Evolutionary conservation across 2,113 vertebrate species (phyloP), one percentile per base, ranked within the genome.

Genomic region (Tor tambroides): DNA sequence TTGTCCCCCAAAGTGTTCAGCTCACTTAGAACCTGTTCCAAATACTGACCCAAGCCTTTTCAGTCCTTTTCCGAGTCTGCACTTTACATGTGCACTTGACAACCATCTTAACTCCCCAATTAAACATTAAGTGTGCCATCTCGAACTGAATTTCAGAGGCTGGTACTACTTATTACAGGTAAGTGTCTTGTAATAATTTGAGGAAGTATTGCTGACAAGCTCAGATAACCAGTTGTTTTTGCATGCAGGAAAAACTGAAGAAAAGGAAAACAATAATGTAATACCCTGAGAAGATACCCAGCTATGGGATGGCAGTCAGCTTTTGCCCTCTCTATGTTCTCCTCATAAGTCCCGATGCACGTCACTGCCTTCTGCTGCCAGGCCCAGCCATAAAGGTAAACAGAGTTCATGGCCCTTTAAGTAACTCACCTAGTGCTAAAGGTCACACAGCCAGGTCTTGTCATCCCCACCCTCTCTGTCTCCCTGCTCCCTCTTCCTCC

Each of bases 381-480:
- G 93, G 91, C 93, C 92, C 92, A 92, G 92, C 92, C 92, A 93
- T 93, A 89, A 94, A 56, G 49, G 92, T n/a, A 87, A 91, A 89
- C 91, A 87, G 74, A 89, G 88, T 93, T 92, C 71, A 86, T 89
- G 93, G 89, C 92, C 92, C 94, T 94, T 94, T 93, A 94, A 94
- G 94, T 94, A 92, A 93, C 93, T 93, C 56, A 77, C 88, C 83
- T 86, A 63, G 91, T 92, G 93, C 88, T 91, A 94, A 93, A 95
- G 94, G 95, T 95, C 94, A 93, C 93, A 43, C 94, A 94, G 94
- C 90, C 91, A 76, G 92, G 89, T 93, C 94, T 95, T 95, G 95
- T 95, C 94, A 95, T 94, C 92, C 84, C 87, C 87, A 80, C 87
- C 85, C 56, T 84, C 87, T 87, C 81, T 75, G 78, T 85, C 65